Percentiles rank a stretch among this genome's conserved stretches.
phyloP scores from a whole-genome alignment of 2,797 vertebrate genomes.

The Siniperca undulata region DNA sequence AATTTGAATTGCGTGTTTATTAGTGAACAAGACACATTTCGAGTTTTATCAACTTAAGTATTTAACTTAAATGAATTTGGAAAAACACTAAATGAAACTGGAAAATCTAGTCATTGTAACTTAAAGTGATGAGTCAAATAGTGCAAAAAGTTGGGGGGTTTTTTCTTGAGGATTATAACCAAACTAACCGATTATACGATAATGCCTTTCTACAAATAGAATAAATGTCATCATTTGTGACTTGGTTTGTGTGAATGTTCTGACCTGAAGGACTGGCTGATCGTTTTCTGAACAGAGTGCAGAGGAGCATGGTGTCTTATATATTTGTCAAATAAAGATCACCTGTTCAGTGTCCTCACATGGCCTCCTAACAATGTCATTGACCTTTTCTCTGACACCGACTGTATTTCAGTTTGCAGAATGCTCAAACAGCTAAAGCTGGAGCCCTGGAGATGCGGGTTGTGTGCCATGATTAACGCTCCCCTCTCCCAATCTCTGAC shows the following conservation, averaged over 20 bases:
- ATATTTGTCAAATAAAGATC: slow-evolving; percentile 63
- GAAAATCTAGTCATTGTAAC: background rate
- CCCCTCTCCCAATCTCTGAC: slow-evolving; percentile 81
- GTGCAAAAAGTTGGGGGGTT: background rate
- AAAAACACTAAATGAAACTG: background rate
- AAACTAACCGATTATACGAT: background rate
- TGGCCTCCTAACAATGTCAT: slow-evolving; percentile 70
- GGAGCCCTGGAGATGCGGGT: slow-evolving; percentile 56
- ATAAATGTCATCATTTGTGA: slow-evolving; percentile 5
- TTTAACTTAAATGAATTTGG: background rate
- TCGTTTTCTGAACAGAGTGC: slow-evolving; percentile 22
- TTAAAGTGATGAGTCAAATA: background rate
- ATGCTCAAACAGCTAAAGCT: slow-evolving; percentile 59
- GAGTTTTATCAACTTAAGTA: background rate
- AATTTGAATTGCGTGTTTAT: background rate
- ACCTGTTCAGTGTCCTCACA: slow-evolving; percentile 59
- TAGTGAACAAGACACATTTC: background rate
- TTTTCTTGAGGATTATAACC: no score
- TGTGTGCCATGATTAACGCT: slow-evolving; percentile 76
- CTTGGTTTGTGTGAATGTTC: slow-evolving; percentile 19
- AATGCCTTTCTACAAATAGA: background rate
- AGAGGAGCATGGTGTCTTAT: slow-evolving; percentile 24
- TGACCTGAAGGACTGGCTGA: slow-evolving; percentile 26
- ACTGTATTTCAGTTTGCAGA: slow-evolving; percentile 75
- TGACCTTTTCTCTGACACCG: slow-evolving; percentile 80